phyloP scores from a whole-genome alignment of 2,797 vertebrate genomes.

The Dromococcyx pavoninus region DNA sequence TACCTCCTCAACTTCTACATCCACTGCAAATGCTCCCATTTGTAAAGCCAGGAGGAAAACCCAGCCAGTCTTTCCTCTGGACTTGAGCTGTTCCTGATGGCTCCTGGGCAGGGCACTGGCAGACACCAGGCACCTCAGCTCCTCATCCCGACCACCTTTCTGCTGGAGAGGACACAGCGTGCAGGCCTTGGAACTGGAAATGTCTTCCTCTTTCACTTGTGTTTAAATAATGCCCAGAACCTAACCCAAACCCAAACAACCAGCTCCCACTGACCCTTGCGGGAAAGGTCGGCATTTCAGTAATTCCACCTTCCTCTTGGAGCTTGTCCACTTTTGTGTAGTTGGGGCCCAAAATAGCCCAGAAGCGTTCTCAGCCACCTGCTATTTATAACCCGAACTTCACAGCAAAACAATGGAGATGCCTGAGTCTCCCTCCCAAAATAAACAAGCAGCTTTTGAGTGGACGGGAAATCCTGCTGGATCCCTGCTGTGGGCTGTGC shows the following conservation, averaged over 20 bases:
- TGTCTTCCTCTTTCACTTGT: neutral
- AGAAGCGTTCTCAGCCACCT: slow-evolving; percentile 50
- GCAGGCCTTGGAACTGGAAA: neutral
- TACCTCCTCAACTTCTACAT: neutral
- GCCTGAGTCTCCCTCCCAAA: slow-evolving; percentile 68
- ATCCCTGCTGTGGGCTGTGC: slow-evolving; percentile 36
- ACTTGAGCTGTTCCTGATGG: neutral
- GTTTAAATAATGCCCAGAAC: slow-evolving; percentile 40
- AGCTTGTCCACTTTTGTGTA: slow-evolving; percentile 69
- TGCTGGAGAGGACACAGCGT: neutral
- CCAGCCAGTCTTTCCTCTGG: neutral
- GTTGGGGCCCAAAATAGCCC: slow-evolving; percentile 65
- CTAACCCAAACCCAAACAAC: slow-evolving; percentile 41
- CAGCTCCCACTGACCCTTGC: slow-evolving; percentile 33
- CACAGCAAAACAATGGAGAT: slow-evolving; percentile 67
- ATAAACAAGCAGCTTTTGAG: slow-evolving; percentile 75
- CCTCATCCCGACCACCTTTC: neutral
- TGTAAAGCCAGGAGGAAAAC: neutral
- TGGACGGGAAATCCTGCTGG: slow-evolving; percentile 74
- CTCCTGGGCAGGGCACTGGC: neutral
- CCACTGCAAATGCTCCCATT: neutral
- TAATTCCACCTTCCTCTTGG: slow-evolving; percentile 69
- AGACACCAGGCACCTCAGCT: neutral
- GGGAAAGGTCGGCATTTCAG: slow-evolving; percentile 55
- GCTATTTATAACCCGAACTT: slow-evolving; percentile 73